These are phyloP conservation scores for Octodonta nipae DNA, from an alignment of 2,888 invertebrate genomes.

Conservation along the genomic window DNA sequence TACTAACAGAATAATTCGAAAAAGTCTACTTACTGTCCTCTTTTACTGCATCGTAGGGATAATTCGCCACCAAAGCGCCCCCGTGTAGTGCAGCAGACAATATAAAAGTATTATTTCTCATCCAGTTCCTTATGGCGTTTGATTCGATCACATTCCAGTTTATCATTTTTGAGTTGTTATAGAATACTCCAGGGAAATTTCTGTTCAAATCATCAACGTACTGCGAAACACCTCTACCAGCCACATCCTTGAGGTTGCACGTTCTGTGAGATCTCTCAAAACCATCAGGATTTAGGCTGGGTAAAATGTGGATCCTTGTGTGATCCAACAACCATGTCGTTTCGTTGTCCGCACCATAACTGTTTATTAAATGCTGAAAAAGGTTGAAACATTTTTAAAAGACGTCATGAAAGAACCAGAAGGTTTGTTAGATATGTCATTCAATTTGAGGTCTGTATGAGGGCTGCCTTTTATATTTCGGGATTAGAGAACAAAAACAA, in stretches of 20 bases:
- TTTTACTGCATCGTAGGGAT: conserved; percentile 50
- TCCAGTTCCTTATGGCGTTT: conserved; percentile 45
- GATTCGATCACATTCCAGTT: conserved; percentile 43
- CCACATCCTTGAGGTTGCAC: conserved; percentile 17
- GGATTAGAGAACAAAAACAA: no score
- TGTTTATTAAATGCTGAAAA: conserved; percentile 36
- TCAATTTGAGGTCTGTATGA: no score
- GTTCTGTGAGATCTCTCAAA: conserved; percentile 32
- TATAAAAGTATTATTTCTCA: conserved; percentile 43
- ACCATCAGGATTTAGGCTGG: conserved; percentile 66
- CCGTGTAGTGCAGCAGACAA: conserved; percentile 52
- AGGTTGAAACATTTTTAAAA: conserved; percentile 5
- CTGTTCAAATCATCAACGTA: conserved; percentile 38
- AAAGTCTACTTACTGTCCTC: conserved; percentile 30
- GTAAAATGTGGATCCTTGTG: conserved; percentile 58
- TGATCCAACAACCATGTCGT: conserved; percentile 48
- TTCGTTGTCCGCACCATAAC: conserved; percentile 36
- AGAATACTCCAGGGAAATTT: conserved; percentile 49
- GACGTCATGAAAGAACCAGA: no score
- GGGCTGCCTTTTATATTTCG: no score
- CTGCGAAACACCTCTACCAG: conserved; percentile 6
- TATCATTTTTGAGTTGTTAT: conserved; percentile 24
- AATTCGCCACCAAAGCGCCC: conserved; percentile 54
- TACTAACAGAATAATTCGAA: no score
- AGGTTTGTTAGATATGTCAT: no score